Conservation (phyloP, 2,113 vertebrate species). For the Benitochromis conjunctus region DNA sequence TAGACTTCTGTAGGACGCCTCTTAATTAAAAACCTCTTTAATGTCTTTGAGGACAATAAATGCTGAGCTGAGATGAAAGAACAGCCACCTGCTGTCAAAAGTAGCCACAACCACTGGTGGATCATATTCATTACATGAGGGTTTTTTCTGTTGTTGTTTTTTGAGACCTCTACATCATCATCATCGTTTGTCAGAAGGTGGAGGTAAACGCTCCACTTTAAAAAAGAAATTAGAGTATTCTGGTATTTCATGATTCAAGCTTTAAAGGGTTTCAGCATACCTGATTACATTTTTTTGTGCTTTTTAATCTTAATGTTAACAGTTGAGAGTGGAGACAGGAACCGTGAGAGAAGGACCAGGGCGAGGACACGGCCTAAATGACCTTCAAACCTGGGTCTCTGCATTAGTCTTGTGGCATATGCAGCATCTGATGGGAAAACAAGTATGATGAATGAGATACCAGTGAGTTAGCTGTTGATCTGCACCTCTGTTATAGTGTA, state of each 20-base stretch:
- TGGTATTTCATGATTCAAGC: neutral
- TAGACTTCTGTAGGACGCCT: neutral
- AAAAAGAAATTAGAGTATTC: neutral
- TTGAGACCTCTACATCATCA: neutral
- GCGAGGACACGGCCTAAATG: neutral
- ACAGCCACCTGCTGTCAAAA: neutral
- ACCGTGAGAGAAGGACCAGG: neutral
- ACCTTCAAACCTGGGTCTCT: neutral
- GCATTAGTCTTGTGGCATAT: neutral
- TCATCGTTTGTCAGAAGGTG: rapidly evolving
- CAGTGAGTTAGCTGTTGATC: neutral
- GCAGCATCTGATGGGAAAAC: neutral
- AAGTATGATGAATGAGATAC: neutral
- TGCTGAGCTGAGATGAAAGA: neutral
- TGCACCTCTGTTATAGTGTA: neutral
- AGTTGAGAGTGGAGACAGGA: neutral
- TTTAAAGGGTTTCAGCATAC: neutral
- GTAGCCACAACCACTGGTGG: neutral
- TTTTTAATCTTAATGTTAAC: neutral
- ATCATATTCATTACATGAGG: neutral
- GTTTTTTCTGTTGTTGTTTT: neutral
- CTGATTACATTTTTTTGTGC: neutral
- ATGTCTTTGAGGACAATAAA: neutral
- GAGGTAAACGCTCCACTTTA: neutral
- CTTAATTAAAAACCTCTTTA: neutral